Evolutionary conservation across 2,888 invertebrate species (phyloP), one percentile per base, ranked within the genome.

Genomic region (Drosophila barbarae): DNA sequence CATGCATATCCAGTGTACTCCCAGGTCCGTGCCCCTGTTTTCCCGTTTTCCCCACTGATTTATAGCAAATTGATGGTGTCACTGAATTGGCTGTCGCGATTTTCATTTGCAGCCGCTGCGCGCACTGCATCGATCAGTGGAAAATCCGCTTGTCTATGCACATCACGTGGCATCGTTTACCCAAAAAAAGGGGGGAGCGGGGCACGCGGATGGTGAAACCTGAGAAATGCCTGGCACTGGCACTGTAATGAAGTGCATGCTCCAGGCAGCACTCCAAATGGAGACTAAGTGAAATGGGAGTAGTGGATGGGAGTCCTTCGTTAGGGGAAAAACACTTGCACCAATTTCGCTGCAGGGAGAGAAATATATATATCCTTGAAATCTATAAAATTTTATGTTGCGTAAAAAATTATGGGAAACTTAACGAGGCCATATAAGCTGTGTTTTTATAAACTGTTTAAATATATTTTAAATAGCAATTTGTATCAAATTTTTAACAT

Each of bases 11-110:
- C 46, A 18, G 30, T 13, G 13, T 30, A 18, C 46, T n/a, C 23
- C 39, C 30, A 3, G 15, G 13, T 15, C 28, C 38, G 12, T 7
- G 0, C 2, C 26, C 15, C 12, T 2, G 15, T 9, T 59, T 44
- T 8, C n/a, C 35, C 32, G 4, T 10, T 28, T 53, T 15, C 36
- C 38, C 28, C 60, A 66, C 73, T 79, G 85, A 79, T 79, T 74
- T 78, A 84, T 84, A 57, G 84, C 79, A 76, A 79, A 84, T 73
- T 79, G 82, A 78, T 84, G 79, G 74, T 84, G 79, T 78, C 66
- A 57, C 23, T 44, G 65, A 69, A 64, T 69, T 71, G 69, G 64
- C 66, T 67, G 69, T 52, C 59, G 56, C 51, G 54, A 51, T 53
- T 54, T 70, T 63, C 71, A 61, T 69, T 61, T 61, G 38, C 35